These are phyloP conservation scores for Columba guinea DNA, from an alignment of 2,797 vertebrate genomes.

Conservation along the genomic window DNA sequence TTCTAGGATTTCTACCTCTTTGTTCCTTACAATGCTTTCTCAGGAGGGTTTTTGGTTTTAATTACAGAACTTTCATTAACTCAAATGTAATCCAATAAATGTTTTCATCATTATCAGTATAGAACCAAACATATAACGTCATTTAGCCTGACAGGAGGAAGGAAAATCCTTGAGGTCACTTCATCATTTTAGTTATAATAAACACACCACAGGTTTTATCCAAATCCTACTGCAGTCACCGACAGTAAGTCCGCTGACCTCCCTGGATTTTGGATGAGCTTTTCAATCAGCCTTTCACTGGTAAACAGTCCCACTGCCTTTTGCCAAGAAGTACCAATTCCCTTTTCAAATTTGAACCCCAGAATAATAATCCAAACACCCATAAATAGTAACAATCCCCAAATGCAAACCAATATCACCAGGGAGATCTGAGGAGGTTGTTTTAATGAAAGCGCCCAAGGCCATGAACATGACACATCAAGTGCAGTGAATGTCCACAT, in stretches of 20 bases:
- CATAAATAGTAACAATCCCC: not conserved
- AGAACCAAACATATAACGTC: not conserved
- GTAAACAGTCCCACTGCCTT: not conserved
- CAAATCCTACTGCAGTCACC: not conserved
- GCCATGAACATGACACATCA: rapidly evolving
- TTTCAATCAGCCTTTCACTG: not conserved
- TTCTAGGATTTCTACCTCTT: not conserved
- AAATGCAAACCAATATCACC: not conserved
- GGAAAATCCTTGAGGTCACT: not conserved
- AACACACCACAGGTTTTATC: not conserved
- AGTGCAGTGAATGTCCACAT: too few relatives aligned
- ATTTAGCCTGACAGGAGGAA: not conserved
- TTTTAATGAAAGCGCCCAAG: not conserved
- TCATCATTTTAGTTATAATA: not conserved
- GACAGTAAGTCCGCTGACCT: not conserved
- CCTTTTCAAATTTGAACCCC: not conserved
- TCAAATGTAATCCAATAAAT: not conserved
- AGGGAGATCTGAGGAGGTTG: not conserved
- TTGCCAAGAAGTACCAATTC: not conserved
- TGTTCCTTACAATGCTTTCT: not conserved
- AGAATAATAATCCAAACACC: not conserved
- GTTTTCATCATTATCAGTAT: not conserved
- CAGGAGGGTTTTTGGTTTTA: not conserved
- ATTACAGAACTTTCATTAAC: not conserved
- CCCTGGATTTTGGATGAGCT: not conserved